These are phyloP conservation scores for Macrocentrus cingulum DNA, from an alignment of 1,140 invertebrate genomes.

Conservation along the genomic window DNA sequence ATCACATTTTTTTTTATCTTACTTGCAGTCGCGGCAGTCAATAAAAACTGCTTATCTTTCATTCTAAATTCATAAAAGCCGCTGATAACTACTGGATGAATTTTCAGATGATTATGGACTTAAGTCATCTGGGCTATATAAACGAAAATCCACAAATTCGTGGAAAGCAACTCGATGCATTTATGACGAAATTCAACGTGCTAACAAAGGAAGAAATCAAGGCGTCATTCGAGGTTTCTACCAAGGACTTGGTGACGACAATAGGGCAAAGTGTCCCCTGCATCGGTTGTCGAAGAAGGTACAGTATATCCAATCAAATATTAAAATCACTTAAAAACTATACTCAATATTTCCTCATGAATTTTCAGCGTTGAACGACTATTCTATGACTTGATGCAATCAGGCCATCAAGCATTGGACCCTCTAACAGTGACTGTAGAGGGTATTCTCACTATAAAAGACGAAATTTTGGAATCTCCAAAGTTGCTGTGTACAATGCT, in stretches of 20 bases:
- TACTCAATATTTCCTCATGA: constrained; percentile 37
- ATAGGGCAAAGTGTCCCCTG: constrained; percentile 87
- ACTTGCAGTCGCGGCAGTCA: too few species aligned
- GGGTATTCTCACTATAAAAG: constrained; percentile 73
- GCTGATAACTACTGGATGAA: too few species aligned
- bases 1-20: constrained; percentile 33
- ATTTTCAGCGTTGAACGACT: constrained; percentile 78
- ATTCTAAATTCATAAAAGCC: too few species aligned
- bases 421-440: constrained; percentile 72
- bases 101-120: constrained; percentile 87
- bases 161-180: constrained; percentile 82
- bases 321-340: too few species aligned
- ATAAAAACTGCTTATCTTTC: too few species aligned
- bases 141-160: constrained; percentile 74
- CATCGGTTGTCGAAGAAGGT: constrained; percentile 90
- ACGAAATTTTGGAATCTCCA: constrained; percentile 75
- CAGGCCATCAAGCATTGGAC: constrained; percentile 80
- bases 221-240: constrained; percentile 79
- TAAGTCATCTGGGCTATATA: constrained; percentile 77
- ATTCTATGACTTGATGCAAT: constrained; percentile 79
- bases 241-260: constrained; percentile 77
- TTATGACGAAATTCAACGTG: constrained; percentile 75
- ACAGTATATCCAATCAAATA: constrained; percentile 29
- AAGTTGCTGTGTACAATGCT: constrained; percentile 79
- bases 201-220: constrained; percentile 78